These are phyloP conservation scores for Notarius lentiginosus DNA, from an alignment of 2,113 vertebrate species.

Conservation along the genomic window DNA sequence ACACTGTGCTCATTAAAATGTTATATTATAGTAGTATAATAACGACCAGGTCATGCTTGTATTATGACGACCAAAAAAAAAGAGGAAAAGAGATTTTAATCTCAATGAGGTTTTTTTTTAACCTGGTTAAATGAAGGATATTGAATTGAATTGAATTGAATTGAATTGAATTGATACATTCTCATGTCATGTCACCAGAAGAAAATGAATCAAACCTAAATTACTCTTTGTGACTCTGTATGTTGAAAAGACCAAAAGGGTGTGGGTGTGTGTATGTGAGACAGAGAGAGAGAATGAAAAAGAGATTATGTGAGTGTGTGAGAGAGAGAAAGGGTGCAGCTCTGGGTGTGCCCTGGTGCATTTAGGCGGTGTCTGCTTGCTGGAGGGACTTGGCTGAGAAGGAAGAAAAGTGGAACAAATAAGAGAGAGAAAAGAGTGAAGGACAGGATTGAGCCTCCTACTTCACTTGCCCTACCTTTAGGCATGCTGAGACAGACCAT, in stretches of 20 bases:
- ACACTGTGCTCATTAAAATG: not conserved
- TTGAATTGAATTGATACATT: no score
- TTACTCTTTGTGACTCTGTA: not conserved
- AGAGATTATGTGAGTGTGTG: not conserved
- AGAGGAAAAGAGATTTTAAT: no score
- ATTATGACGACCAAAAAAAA: no score
- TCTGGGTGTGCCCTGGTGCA: slow-evolving; percentile 18
- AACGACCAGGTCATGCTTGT: not conserved
- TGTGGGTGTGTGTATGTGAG: not conserved
- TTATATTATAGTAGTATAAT: no score
- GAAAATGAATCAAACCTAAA: not conserved
- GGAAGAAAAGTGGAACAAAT: slow-evolving; percentile 8
- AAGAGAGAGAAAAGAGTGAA: not conserved
- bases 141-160: no score
- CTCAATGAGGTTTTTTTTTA: no score
- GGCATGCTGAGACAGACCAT: slow-evolving; percentile 34
- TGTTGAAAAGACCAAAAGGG: not conserved
- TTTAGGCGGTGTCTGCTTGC: slow-evolving; percentile 22
- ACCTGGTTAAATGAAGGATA: no score
- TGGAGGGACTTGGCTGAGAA: slow-evolving; percentile 12
- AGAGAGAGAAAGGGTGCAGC: slow-evolving; percentile 6
- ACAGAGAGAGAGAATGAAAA: not conserved
- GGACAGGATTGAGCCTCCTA: not conserved
- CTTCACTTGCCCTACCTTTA: slow-evolving; percentile 14
- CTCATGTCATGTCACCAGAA: not conserved